phyloP scores from a whole-genome alignment of 1,140 invertebrate species.

The Kradibia gibbosae region DNA sequence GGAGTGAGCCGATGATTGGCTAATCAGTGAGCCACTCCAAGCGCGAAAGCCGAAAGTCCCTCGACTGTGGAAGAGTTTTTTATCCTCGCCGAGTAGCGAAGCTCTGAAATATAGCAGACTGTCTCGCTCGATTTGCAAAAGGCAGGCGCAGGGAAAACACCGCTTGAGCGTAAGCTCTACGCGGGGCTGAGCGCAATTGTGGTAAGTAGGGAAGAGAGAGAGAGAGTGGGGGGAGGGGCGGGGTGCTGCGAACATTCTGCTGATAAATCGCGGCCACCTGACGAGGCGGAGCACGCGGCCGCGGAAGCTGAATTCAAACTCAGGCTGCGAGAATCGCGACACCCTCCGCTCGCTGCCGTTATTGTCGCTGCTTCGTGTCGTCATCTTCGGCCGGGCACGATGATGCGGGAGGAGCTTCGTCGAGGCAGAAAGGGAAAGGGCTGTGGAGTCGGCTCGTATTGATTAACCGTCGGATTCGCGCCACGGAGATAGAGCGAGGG shows the following conservation, averaged over 20 bases:
- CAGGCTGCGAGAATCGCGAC: no score
- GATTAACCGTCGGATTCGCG: constrained; percentile 62
- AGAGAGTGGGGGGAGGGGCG: not conserved
- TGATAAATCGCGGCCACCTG: not conserved
- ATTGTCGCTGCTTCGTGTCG: not conserved
- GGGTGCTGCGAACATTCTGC: not conserved
- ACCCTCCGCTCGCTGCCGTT: not conserved
- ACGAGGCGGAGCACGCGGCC: not conserved
- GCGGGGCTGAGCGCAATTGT: no score
- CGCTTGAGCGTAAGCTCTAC: no score
- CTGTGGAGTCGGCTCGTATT: constrained; percentile 50
- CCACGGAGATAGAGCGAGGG: not conserved
- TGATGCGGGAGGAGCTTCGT: not conserved
- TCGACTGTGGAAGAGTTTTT: no score
- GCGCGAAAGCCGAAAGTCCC: no score
- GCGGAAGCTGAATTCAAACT: not conserved
- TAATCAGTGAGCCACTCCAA: no score
- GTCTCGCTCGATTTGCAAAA: no score
- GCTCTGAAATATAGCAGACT: no score
- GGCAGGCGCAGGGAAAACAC: no score
- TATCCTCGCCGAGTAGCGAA: no score
- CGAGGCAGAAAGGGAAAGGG: not conserved
- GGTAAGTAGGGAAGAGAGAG: not conserved
- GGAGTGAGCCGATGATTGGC: no score
- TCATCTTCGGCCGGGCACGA: not conserved